Evolutionary conservation across 1,140 invertebrate species (phyloP).

Genomic region (Anagrus nilaparvatae): DNA sequence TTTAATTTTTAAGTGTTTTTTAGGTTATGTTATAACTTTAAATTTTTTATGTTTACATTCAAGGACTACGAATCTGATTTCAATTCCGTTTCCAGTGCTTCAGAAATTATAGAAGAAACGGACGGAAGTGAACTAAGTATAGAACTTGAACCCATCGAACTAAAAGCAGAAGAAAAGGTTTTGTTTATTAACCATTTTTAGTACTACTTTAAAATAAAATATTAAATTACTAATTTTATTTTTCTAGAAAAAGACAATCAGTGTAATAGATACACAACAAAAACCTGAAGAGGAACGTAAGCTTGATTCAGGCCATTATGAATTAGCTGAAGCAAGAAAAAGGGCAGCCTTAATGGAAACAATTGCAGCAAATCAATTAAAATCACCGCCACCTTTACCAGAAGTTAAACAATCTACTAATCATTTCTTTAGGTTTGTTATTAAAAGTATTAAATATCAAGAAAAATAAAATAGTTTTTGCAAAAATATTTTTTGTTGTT

Average conservation of each 20-base stretch:
- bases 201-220: neutral
- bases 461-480: conserved; percentile 17
- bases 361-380: conserved; percentile 30
- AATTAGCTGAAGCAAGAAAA: conserved; percentile 42
- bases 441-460: conserved; percentile 22
- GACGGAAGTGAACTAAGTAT: conserved; percentile 20
- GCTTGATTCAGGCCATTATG: conserved; percentile 58
- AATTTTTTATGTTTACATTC: conserved; percentile 13
- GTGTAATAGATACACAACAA: conserved; percentile 18
- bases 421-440: conserved; percentile 27
- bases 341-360: conserved; percentile 32
- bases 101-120: conserved; percentile 32
- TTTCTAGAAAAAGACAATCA: conserved; percentile 20
- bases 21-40: conserved; percentile 4
- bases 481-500: conserved; percentile 9
- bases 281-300: conserved; percentile 51
- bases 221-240: conserved; percentile 2
- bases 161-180: conserved; percentile 27
- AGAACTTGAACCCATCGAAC: conserved; percentile 29
- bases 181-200: conserved; percentile 5
- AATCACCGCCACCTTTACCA: conserved; percentile 16
- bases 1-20: neutral
- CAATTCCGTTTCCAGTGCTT: conserved; percentile 38
- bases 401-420: conserved; percentile 24
- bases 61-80: conserved; percentile 49